Evolutionary conservation across 2,888 invertebrate species (phyloP), one percentile per base, ranked within the genome.

Genomic region (Stenodera caucasica): DNA sequence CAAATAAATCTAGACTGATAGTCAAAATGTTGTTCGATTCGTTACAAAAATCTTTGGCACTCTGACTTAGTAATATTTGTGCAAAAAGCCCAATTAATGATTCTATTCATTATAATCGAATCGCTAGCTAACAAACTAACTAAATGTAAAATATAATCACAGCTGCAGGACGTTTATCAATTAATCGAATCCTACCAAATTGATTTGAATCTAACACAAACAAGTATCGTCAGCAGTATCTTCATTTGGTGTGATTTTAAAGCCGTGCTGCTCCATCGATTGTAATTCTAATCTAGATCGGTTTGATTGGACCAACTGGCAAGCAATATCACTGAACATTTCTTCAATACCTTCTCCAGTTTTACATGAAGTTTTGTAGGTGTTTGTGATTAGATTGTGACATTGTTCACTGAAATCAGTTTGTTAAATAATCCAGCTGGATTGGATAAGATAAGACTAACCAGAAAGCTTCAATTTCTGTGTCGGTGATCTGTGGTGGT

Each of bases 311-410:
- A 91, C 89, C 62, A 94, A 80, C 69, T 92, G 92, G 60, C 85
- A 83, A 9, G 94, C 93, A 77, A 96, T 94, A 72, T 94, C 94
- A 49, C 86, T 83, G 78, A 96, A 96, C 96, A 96, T 96, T 78
- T 94, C 90, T 66, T 93, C 90, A 21, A 96, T 84, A 6, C 95
- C 95, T 74, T 88, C 88, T 2, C 92, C 92, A 53, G 89, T 90
- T 80, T 91, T 94, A 78, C 96, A 96, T 4, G 95, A 95, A 15
- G 94, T 94, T 80, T 91, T 92, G 77, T 93, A 96, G 53, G 90
- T 91, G 55, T 89, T 91, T 76, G 91, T 92, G 68, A 96, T 90
- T 55, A 96, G 84, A 78, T 92, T 92, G 80, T 94, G 95, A 78
- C 95, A 95, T 80, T 96, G 94, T 79, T 94, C 93, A 81, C 92